Evolutionary conservation across 2,888 invertebrate species (phyloP), one percentile per base, ranked within the genome.

Genomic region (Ophion costatus): DNA sequence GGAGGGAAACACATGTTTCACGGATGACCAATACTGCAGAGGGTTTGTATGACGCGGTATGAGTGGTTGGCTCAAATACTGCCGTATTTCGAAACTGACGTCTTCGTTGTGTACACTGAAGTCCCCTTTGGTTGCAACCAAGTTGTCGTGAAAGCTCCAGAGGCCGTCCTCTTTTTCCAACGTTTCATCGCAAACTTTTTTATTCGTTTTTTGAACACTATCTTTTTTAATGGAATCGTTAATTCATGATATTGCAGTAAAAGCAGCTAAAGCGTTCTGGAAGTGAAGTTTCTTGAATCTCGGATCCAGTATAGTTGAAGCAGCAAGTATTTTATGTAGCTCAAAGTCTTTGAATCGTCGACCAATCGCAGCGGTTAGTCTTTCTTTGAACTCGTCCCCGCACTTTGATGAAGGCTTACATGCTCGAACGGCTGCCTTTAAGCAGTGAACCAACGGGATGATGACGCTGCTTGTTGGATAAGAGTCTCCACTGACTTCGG

Each of bases 201-300:
- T n/a, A 20, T 33, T 22, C 7, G 20, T 61, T 74, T 63, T 38
- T 42, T n/a, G 51, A 76, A 14, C 11, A n/a, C 17, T 59, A 42
- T 59, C 10, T 29, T 66, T 66, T 51, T 45, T 74, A 2, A 69
- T 24, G 17, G 7, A 61, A 24, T 70, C 64, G 45, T 75, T 70
- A 24, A 83, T 80, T 2, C 2, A 3, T 11, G 75, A 17, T 42
- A 83, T 63, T 11, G 83, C 75, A 22, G 45, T 22, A 4, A 79
- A 61, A 79, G 77, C 80, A 64, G 75, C 69, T 1, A 81, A 56
- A 20, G 87, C 83, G 59, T 73, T 85, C 42, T 73, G 42, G 24
- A 88, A 89, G n/a, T 88, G 87, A n/a, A 88, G 22, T 71, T 84
- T 85, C 59, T 87, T 88, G 59, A 88, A 89, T 20, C 87, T 69